Conservation (phyloP, 2,888 invertebrate species). For the Rotaria macrura region DNA sequence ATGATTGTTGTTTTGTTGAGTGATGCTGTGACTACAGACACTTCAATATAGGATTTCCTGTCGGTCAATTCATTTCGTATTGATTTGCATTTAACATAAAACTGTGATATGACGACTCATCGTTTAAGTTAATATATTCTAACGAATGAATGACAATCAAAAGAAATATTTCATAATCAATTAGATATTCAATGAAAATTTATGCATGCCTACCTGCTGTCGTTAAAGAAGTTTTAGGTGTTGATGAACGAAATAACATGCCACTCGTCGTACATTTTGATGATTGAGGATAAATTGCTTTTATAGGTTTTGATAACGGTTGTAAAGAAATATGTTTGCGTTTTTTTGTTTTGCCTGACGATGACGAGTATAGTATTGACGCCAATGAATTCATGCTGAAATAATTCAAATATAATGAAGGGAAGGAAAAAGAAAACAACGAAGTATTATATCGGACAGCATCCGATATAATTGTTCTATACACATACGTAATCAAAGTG, state of each 20-base stretch:
- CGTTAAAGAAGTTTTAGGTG: not conserved
- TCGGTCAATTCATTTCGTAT: not conserved
- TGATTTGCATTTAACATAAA: constrained; percentile 16
- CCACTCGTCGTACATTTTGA: not conserved
- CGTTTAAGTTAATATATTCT: constrained; percentile 18
- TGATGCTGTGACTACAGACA: not conserved
- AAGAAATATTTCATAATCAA: constrained; percentile 20
- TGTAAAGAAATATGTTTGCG: not conserved
- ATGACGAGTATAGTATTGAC: not conserved
- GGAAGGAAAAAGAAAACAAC: not conserved
- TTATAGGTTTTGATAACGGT: not conserved
- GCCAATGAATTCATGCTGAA: constrained; percentile 1
- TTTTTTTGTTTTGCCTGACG: not conserved
- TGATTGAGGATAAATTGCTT: not conserved
- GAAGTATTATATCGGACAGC: not conserved
- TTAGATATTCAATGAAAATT: constrained; percentile 13
- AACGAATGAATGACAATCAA: not conserved
- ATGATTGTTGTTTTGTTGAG: not conserved
- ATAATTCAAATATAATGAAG: not conserved
- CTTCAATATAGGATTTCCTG: constrained; percentile 4
- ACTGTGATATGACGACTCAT: constrained; percentile 16
- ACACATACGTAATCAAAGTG: not conserved
- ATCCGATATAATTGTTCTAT: not conserved
- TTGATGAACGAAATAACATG: constrained; percentile 6
- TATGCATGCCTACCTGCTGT: not conserved